Conservation (phyloP, 2,888 invertebrate species). For the Cataglyphis livida region DNA sequence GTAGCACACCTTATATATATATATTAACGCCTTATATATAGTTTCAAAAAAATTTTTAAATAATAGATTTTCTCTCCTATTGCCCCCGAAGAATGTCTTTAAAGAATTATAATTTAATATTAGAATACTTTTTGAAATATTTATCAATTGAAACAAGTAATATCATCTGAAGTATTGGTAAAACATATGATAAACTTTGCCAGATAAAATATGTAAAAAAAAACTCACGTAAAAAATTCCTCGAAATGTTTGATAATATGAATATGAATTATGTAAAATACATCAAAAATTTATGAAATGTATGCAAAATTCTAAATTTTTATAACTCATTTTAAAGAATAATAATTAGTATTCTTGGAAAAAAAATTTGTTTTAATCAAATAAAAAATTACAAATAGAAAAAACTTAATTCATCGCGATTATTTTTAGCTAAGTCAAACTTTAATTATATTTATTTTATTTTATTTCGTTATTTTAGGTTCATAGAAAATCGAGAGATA, state of each 20-base stretch:
- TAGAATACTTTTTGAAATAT: neutral
- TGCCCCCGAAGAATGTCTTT: too few species aligned
- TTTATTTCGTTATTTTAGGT: too few species aligned
- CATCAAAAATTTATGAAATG: neutral
- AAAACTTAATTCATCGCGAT: neutral
- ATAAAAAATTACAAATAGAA: neutral
- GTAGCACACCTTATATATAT: too few species aligned
- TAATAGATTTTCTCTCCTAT: too few species aligned
- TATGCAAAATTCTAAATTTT: neutral
- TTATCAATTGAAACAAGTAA: neutral
- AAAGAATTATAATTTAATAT: neutral
- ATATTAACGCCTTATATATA: too few species aligned
- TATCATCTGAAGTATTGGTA: neutral
- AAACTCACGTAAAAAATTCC: neutral
- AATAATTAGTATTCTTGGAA: neutral
- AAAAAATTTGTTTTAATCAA: neutral
- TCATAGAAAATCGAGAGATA: too few species aligned
- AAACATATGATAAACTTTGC: neutral
- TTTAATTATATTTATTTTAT: too few species aligned
- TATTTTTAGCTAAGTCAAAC: neutral
- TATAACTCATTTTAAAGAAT: neutral
- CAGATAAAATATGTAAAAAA: neutral
- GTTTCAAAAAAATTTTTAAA: too few species aligned
- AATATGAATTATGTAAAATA: neutral
- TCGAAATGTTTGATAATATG: neutral